phyloP scores from a whole-genome alignment of 1,140 invertebrate species.

The Formica selysi region DNA sequence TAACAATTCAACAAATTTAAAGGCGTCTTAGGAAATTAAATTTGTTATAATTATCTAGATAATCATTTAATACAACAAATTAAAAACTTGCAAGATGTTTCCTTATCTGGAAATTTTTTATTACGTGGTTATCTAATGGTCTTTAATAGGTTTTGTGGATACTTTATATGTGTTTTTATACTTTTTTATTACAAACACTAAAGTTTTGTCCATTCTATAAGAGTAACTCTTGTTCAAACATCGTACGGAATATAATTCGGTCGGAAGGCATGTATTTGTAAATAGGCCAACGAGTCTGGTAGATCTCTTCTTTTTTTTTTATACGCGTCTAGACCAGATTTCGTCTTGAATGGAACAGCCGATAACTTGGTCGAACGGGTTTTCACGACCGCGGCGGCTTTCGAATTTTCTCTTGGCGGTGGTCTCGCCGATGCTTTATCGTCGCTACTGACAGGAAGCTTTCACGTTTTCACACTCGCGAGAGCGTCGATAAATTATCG shows the following conservation, averaged over 20 bases:
- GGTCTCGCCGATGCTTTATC: conserved; percentile 52
- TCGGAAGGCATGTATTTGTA: not conserved
- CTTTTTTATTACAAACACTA: too few relatives aligned
- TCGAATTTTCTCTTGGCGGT: conserved; percentile 73
- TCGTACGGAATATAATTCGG: not conserved
- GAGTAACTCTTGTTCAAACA: not conserved
- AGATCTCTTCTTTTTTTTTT: conserved; percentile 18
- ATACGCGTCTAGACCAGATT: conserved; percentile 6
- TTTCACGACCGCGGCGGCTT: conserved; percentile 69
- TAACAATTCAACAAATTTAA: not conserved
- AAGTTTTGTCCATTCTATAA: not conserved
- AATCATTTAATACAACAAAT: not conserved
- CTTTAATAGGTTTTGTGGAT: not conserved
- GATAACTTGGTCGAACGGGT: conserved; percentile 70
- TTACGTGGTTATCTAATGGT: not conserved
- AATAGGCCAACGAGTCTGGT: conserved; percentile 24
- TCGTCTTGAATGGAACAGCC: conserved; percentile 48
- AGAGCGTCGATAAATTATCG: conserved; percentile 55
- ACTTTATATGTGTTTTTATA: not conserved
- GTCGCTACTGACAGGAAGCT: conserved; percentile 51
- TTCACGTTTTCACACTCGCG: conserved; percentile 68
- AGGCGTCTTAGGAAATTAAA: not conserved
- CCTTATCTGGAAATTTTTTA: not conserved
- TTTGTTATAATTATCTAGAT: not conserved
- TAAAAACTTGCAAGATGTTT: not conserved